These are phyloP conservation scores for Rhombomys opimus DNA, from an alignment of 2,113 vertebrate genomes.

Conservation along the genomic window DNA sequence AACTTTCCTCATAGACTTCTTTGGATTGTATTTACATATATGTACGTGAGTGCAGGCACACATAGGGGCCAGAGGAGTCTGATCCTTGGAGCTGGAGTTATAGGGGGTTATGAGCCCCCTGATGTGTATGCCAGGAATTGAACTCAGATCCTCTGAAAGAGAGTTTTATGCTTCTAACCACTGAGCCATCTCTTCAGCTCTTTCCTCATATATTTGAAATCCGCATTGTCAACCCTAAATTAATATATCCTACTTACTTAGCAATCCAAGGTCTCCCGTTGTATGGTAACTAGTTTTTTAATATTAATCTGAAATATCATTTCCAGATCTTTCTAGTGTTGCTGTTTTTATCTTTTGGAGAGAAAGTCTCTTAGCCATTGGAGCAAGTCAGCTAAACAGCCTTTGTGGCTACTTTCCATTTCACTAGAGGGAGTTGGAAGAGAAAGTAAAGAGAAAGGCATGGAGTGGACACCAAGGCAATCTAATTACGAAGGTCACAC, in stretches of 20 bases:
- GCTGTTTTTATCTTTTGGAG: conserved; percentile 11
- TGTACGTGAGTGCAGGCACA: not conserved
- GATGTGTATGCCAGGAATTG: no score
- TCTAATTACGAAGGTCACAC: conserved; percentile 75
- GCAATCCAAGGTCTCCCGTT: not conserved
- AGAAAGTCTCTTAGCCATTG: not conserved
- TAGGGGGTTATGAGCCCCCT: not conserved
- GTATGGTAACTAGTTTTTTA: not conserved
- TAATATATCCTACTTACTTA: not conserved
- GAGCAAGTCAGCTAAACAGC: not conserved
- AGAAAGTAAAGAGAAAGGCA: conserved; percentile 15
- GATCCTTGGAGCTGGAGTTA: not conserved
- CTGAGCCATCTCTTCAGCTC: not conserved
- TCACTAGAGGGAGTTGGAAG: conserved; percentile 37
- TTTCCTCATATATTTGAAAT: not conserved
- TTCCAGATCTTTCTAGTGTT: not conserved
- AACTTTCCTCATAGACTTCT: not conserved
- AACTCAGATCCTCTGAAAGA: not conserved
- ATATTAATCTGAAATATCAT: not conserved
- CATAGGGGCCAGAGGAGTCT: not conserved
- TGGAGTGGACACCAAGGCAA: conserved; percentile 31
- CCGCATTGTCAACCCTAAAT: not conserved
- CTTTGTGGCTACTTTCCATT: conserved; percentile 42
- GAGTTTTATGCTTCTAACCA: not conserved
- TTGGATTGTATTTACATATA: not conserved